Evolutionary conservation across 2,888 invertebrate genomes (phyloP).

Genomic region (Chloroclystis v-ata): DNA sequence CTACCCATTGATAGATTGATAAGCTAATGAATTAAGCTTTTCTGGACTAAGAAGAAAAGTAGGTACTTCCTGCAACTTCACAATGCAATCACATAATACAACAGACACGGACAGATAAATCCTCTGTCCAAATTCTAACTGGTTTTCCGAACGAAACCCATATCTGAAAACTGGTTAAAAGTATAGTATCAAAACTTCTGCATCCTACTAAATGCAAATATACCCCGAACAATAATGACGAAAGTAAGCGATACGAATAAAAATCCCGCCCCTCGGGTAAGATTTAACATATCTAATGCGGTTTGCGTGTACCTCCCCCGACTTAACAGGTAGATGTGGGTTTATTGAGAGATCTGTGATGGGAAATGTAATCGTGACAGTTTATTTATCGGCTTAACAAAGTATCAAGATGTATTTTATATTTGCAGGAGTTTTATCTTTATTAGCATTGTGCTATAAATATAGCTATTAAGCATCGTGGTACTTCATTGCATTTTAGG

Average conservation of each 20-base stretch:
- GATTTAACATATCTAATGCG: constrained; percentile 78
- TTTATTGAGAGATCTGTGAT: constrained; percentile 14
- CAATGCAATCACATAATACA: no score
- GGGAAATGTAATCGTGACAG: not conserved
- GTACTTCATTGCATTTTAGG: no score
- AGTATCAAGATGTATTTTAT: not conserved
- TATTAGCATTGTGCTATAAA: no score
- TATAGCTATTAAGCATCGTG: no score
- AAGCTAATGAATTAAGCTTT: no score
- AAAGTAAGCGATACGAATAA: constrained; percentile 77
- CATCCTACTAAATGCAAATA: constrained; percentile 58
- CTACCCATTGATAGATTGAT: no score
- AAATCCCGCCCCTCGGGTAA: constrained; percentile 60
- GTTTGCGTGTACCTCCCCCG: constrained; percentile 68
- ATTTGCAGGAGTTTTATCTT: not conserved
- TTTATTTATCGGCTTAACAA: not conserved
- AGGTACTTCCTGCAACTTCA: no score
- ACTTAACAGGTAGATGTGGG: constrained; percentile 40
- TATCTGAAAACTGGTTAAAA: no score
- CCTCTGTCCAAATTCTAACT: no score
- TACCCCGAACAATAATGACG: constrained; percentile 70
- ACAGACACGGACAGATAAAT: no score
- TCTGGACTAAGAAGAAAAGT: no score
- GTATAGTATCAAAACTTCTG: constrained; percentile 37
- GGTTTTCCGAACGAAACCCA: no score